These are phyloP conservation scores for Sesia bembeciformis DNA, from an alignment of 2,888 invertebrate species.

Conservation along the genomic window DNA sequence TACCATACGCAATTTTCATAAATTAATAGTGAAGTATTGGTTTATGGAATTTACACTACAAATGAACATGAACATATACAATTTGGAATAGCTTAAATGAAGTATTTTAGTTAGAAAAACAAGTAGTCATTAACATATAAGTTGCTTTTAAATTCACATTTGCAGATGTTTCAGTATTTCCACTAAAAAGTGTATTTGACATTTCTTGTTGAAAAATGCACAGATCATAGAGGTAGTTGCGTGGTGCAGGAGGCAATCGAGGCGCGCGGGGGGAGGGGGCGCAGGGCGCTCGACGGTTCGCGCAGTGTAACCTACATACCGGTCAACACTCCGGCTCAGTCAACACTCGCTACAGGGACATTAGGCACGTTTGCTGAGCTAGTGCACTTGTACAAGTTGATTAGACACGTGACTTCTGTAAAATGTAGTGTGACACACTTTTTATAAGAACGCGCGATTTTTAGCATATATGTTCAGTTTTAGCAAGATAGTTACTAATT, in stretches of 20 bases:
- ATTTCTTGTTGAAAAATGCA: conserved; percentile 52
- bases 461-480: too few species aligned
- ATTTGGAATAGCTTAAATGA: too few species aligned
- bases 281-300: conserved; percentile 44
- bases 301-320: conserved; percentile 72
- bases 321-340: conserved; percentile 74
- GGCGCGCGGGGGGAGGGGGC: conserved; percentile 16
- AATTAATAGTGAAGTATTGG: too few species aligned
- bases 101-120: too few species aligned
- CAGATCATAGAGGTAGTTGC: conserved; percentile 64
- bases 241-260: conserved; percentile 21
- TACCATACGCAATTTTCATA: too few species aligned
- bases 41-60: too few species aligned
- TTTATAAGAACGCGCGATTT: too few species aligned
- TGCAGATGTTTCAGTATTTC: background rate
- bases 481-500: background rate
- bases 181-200: conserved; percentile 39
- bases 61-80: too few species aligned
- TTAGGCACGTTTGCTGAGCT: conserved; percentile 49
- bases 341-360: conserved; percentile 75
- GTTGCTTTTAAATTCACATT: background rate
- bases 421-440: too few species aligned
- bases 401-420: background rate
- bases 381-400: conserved; percentile 39
- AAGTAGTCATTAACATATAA: too few species aligned